These are phyloP conservation scores for Acanthoscelides obtectus DNA, from an alignment of 2,888 invertebrate genomes.

Conservation along the genomic window DNA sequence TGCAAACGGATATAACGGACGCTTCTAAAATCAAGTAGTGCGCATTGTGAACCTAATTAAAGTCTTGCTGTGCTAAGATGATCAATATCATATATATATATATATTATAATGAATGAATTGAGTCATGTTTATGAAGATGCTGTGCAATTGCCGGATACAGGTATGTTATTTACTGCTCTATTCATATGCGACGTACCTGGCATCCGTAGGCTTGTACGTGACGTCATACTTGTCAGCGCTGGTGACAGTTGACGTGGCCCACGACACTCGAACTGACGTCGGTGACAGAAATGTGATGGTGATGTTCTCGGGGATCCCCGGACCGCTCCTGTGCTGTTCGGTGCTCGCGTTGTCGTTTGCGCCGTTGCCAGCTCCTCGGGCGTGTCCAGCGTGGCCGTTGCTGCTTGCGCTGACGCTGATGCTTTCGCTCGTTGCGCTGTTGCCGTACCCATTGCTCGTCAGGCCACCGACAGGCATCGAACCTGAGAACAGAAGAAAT, in stretches of 20 bases:
- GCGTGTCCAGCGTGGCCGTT: not conserved
- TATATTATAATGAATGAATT: too few species aligned
- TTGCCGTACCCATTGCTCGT: slow-evolving; percentile 27
- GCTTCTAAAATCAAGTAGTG: too few species aligned
- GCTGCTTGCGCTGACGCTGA: not conserved
- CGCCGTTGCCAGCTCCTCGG: not conserved
- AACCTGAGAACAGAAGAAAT: slow-evolving; percentile 53
- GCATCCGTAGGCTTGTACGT: slow-evolving; percentile 87
- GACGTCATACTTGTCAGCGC: slow-evolving; percentile 86
- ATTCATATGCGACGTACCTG: slow-evolving; percentile 68
- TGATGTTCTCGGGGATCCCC: slow-evolving; percentile 81
- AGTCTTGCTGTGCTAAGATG: too few species aligned
- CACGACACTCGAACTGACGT: slow-evolving; percentile 82
- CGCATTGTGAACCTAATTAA: too few species aligned
- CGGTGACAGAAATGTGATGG: slow-evolving; percentile 81
- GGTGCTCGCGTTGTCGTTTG: not conserved
- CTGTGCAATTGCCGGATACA: too few species aligned
- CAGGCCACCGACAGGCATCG: slow-evolving; percentile 54
- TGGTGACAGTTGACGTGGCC: slow-evolving; percentile 70
- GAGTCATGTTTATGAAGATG: too few species aligned
- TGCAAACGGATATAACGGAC: too few species aligned
- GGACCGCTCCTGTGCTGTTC: slow-evolving; percentile 49
- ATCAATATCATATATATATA: too few species aligned
- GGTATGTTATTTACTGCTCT: too few species aligned
- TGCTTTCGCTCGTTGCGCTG: slow-evolving; percentile 25